Evolutionary conservation across 1,140 invertebrate genomes (phyloP), one percentile per base, ranked within the genome.

Genomic region (Arctopsyche grandis): DNA sequence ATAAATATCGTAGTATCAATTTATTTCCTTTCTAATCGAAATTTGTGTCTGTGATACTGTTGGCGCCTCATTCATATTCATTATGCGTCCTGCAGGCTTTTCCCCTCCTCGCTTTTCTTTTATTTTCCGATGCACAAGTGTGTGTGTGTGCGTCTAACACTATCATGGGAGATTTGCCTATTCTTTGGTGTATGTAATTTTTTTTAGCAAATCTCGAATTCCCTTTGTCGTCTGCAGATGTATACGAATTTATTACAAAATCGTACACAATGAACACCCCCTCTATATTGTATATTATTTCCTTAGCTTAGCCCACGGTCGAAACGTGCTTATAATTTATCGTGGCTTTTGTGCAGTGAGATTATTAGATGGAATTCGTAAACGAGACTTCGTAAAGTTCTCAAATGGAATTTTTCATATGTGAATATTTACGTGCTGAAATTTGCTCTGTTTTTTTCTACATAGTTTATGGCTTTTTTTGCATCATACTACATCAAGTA

Each of bases 21-120:
- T 38, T 38, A 7, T 38, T 38, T 38, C 29, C 7, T 38, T 7
- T 38, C 29, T 38, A 38, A 38, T 38, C 29, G 29, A 38, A 38
- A 38, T 7, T 1, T 38, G 29, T 38, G 7, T n/a, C n/a, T n/a
- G n/a, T n/a, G 29, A 38, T 38, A 52, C 48, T 19, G 12, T 52
- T 60, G 56, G 21, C 16, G 16, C 56, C 56, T 60, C 56, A 60
- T 60, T 60, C 56, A 60, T 60, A 60, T 60, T 60, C 56, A 60
- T 60, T 60, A 60, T 60, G 56, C 56, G 56, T 60, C 21, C 21
- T 9, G 56, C 56, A 21, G 9, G 56, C 56, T 19, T 21, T 60
- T 60, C 19, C 9, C 56, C 56, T 19, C 19, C 16, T 60, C 19
- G 9, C 9, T 19, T 60, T 60, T 60, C 56, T 5, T 38, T 38